Conservation (phyloP, 2,888 invertebrate genomes). For the Pegoplata infirma region DNA sequence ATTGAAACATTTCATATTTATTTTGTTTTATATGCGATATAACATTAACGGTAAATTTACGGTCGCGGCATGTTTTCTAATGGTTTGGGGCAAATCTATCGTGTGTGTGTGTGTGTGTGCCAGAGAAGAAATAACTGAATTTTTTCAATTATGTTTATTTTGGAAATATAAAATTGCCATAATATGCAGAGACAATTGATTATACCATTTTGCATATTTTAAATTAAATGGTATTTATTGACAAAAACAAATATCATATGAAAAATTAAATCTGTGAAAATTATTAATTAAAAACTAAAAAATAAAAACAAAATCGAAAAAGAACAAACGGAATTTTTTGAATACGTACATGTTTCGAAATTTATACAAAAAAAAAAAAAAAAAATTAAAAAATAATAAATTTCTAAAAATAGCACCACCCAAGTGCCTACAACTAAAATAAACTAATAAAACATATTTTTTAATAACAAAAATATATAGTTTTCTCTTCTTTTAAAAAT, state of each 20-base stretch:
- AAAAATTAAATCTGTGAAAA: neutral
- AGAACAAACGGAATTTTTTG: neutral
- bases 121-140: no score
- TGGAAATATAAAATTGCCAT: neutral
- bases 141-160: neutral
- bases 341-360: neutral
- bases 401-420: neutral
- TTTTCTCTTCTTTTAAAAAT: neutral
- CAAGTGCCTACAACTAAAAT: neutral
- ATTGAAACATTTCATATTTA: constrained; percentile 3
- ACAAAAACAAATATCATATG: neutral
- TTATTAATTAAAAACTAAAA: neutral
- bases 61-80: constrained; percentile 21
- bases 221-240: neutral
- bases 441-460: neutral
- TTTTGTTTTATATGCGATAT: constrained; percentile 17
- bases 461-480: neutral
- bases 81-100: neutral
- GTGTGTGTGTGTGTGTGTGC: neutral
- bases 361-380: neutral
- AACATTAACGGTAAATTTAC: constrained; percentile 32
- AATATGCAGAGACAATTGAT: neutral
- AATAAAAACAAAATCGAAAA: neutral
- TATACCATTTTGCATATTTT: neutral
- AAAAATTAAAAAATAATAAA: neutral